Base-by-base conservation (phyloP, 2,797 vertebrate species). In the Falco columbarius region DNA sequence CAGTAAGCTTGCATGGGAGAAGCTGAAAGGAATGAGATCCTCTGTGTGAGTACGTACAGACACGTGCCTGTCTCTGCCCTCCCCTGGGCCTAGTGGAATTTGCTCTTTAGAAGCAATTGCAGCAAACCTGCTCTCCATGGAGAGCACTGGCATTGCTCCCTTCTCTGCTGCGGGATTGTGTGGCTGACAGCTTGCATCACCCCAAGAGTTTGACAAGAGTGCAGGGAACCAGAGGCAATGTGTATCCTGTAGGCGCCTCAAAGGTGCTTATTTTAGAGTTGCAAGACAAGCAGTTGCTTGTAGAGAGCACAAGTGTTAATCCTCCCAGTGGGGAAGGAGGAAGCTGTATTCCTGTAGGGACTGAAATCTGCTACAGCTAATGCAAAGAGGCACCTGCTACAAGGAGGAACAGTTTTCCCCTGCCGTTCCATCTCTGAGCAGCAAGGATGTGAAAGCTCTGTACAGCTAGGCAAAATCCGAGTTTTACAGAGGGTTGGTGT, bases 231-330 rank as follows among this genome's bases (percentile, higher is more conserved):
- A 56, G 80, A 95, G 87, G 93, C 88, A 72, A 70, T 81, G 80
- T 42, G 61, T 74, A 55, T 94, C 92, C 71, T 73, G 49, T 86
- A 94, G 90, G 79, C 23, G 0, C 81, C 92, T 97, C 84, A 49
- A 49, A 96, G 93, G 74, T 97, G 81, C 88, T 89, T 90, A 76
- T 89, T 95, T 94, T 92, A 95, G 86, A 96, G 76, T 67, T 96
- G 90, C 61, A 86, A 97, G 93, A 95, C 93, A 93, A 90, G 77
- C 86, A 86, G 89, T 97, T 97, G 83, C 74, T 96, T 90, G 94
- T 96, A 97, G 90, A 96, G 87, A 96, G 73, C 90, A 95, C 46
- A 56, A 84, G 67, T 93, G 71, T 92, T 75, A 95, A 94, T 93
- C 82, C 73, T 87, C 94, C 96, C 89, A 81, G 1, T 70, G 84